These are phyloP conservation scores for Pristionchus fissidentatus DNA, from an alignment of 2,888 invertebrate genomes.

Conservation along the genomic window DNA sequence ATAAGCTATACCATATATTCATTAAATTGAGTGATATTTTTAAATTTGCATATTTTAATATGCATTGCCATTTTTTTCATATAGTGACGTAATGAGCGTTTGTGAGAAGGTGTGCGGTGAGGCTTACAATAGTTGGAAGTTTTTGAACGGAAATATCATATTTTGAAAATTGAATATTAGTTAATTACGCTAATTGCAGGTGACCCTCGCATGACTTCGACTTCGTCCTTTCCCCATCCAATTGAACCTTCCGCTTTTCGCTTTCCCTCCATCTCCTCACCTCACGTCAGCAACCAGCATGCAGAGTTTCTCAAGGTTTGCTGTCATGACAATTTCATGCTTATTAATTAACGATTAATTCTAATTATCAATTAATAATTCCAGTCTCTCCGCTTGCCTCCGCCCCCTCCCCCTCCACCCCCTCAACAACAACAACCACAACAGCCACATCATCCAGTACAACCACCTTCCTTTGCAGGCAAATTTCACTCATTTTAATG, in stretches of 20 bases:
- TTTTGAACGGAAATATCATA: too few relatives aligned
- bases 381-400: constrained; percentile 31
- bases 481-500: too few relatives aligned
- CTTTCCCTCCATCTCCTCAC: constrained; percentile 36
- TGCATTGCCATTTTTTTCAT: too few relatives aligned
- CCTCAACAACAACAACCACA: constrained; percentile 9
- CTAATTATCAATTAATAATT: background rate
- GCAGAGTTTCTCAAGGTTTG: constrained; percentile 33
- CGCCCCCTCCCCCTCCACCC: constrained; percentile 38
- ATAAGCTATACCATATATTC: background rate
- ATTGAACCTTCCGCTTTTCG: constrained; percentile 42
- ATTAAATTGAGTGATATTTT: background rate
- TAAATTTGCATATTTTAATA: background rate
- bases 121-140: too few relatives aligned
- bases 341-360: background rate
- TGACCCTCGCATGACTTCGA: constrained; percentile 33
- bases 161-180: too few relatives aligned
- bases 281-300: constrained; percentile 24
- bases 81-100: too few relatives aligned
- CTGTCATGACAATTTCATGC: background rate
- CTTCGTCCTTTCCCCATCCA: constrained; percentile 3
- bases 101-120: too few relatives aligned
- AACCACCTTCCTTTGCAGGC: too few relatives aligned
- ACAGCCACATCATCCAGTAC: background rate
- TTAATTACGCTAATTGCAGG: too few relatives aligned